phyloP scores from a whole-genome alignment of 2,113 vertebrate genomes.

The Triplophysa dalaica region DNA sequence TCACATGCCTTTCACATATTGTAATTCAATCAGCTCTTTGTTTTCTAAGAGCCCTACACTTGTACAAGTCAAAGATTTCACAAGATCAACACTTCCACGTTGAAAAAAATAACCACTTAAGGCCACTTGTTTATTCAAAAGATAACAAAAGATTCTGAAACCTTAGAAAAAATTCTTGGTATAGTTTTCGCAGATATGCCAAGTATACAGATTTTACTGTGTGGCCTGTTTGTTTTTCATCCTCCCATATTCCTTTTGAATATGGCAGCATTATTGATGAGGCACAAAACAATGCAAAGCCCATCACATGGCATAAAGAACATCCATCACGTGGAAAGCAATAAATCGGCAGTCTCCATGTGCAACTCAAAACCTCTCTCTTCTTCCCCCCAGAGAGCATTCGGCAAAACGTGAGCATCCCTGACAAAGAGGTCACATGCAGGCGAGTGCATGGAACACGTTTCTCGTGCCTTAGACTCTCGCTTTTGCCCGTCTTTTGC shows the following conservation, averaged over 20 bases:
- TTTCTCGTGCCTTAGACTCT: constrained; percentile 48
- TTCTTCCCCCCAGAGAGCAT: constrained; percentile 30
- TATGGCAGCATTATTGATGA: constrained; percentile 1
- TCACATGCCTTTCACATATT: constrained; percentile 13
- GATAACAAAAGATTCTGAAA: background rate
- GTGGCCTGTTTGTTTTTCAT: background rate
- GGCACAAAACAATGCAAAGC: constrained; percentile 9
- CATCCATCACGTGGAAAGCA: constrained; percentile 29
- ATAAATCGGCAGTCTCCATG: constrained; percentile 40
- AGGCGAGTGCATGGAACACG: constrained; percentile 37
- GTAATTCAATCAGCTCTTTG: constrained; percentile 47
- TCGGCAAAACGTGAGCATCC: constrained; percentile 46
- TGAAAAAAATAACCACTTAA: background rate
- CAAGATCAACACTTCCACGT: background rate
- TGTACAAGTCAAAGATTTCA: constrained; percentile 27
- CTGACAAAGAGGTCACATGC: constrained; percentile 51
- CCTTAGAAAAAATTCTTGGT: no score
- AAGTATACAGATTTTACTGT: no score
- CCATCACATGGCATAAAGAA: constrained; percentile 39
- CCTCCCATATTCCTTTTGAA: background rate
- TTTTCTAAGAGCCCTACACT: constrained; percentile 38
- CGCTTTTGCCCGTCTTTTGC: background rate
- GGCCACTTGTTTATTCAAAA: background rate
- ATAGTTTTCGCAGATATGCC: no score
- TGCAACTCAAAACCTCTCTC: constrained; percentile 37